phyloP scores from a whole-genome alignment of 2,113 vertebrate genomes.

The Marcusenius ussheri region DNA sequence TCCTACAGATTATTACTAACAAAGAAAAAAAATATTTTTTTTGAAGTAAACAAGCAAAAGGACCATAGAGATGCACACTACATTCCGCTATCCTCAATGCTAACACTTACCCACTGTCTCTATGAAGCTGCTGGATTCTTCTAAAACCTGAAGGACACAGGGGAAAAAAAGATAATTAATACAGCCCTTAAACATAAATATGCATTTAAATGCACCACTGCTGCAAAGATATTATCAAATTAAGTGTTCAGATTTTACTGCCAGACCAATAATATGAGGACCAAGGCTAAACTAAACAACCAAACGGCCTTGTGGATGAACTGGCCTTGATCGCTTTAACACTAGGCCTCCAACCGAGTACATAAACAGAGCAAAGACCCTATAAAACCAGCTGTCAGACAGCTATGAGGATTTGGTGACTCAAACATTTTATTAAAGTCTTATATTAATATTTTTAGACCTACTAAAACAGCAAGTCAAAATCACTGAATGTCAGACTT shows the following conservation, averaged over 20 bases:
- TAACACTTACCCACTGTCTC: conserved; percentile 49
- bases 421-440: conserved; percentile 3
- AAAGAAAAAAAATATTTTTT: background rate
- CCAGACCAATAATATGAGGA: conserved; percentile 47
- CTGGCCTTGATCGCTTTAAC: conserved; percentile 44
- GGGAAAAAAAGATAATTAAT: conserved; percentile 33
- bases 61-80: background rate
- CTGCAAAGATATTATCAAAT: conserved; percentile 34
- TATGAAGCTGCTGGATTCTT: conserved; percentile 31
- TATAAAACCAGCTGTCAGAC: conserved; percentile 23
- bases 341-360: conserved; percentile 33
- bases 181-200: conserved; percentile 23
- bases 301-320: conserved; percentile 35
- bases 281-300: conserved; percentile 39
- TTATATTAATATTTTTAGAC: background rate
- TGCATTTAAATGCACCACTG: conserved; percentile 24
- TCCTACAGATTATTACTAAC: background rate
- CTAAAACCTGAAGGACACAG: conserved; percentile 54
- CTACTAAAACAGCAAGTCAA: background rate
- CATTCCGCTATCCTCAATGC: background rate
- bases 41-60: background rate
- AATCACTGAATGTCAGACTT: background rate
- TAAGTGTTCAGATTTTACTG: conserved; percentile 36
- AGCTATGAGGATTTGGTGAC: background rate
- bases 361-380: conserved; percentile 43